Conservation (phyloP, 2,113 vertebrate genomes). For the Nycticebus coucang region DNA sequence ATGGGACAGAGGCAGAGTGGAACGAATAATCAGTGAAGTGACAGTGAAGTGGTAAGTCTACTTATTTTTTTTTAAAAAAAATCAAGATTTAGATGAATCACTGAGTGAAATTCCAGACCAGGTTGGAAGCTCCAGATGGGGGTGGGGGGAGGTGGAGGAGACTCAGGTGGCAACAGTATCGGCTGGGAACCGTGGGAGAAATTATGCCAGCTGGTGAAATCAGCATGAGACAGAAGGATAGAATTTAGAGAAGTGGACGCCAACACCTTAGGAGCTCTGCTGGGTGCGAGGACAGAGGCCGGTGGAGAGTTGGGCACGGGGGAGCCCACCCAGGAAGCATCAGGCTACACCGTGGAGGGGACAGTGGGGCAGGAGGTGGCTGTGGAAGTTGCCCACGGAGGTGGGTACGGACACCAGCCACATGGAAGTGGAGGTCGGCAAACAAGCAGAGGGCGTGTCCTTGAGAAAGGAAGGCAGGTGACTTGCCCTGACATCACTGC, state of each 20-base stretch:
- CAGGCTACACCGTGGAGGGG: not conserved
- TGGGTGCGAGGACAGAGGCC: rapidly evolving
- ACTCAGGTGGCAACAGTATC: not conserved
- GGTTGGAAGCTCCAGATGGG: not conserved
- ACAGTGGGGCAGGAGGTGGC: not conserved
- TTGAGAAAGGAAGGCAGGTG: not conserved
- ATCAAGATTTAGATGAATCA: not conserved
- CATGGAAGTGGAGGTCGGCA: not conserved
- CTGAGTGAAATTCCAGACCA: not conserved
- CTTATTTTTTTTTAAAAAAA: not conserved
- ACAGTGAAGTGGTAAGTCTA: not conserved
- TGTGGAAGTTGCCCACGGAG: not conserved
- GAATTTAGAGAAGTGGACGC: not conserved
- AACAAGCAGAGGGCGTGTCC: not conserved
- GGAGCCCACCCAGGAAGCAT: not conserved
- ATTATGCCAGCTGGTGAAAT: not conserved
- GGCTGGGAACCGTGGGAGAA: not conserved
- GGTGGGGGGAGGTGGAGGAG: not conserved
- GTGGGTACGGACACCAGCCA: not conserved
- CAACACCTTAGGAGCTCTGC: not conserved
- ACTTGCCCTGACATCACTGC: not conserved
- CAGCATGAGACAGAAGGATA: not conserved
- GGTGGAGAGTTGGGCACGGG: not conserved
- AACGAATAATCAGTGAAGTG: not conserved
- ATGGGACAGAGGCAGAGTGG: not conserved